Base-by-base conservation (phyloP, 2,797 vertebrate genomes). In the Gambusia yucatana region DNA sequence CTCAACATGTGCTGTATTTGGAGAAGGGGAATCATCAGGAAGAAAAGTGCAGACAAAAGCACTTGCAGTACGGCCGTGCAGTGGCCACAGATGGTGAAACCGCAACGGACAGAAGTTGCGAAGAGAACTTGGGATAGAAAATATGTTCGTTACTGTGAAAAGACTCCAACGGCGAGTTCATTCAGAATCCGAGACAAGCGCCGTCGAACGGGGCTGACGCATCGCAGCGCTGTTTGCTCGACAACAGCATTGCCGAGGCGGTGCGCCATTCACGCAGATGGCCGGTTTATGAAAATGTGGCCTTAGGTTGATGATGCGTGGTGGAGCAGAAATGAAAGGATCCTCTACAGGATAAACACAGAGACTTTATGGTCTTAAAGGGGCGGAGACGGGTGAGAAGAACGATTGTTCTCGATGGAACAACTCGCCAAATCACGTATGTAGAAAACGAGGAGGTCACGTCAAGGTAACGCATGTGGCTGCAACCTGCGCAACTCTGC, bases 1-100 rank as follows among this genome's bases (percentile, higher is more conserved):
- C 95, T 94, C 95, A 95, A 94, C 94, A 95, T 95, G 94, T 94
- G 94, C 92, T 93, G 3, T 16, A 82, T 94, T 89, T 89, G 88
- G 50, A 52, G 22, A n/a, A 28, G 55, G 87, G 92, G 91, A 92
- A 88, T 93, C 94, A 92, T 95, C 94, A 92, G 86, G 91, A 94
- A 89, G 86, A 89, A 91, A 94, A 93, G 87, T 93, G 93, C 92
- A 94, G 93, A 94, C 94, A 93, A 94, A 94, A 88, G 90, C 88
- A 94, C 73, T 92, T 83, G 82, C 87, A 89, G 87, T 85, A 79
- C 77, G 88, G 87, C 89, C 89, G 86, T 41, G 82, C 89, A 88
- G 84, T 80, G 86, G 82, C 89, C 90, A 85, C 92, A 94, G 89
- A 95, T 92, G 90, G 92, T 92, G 93, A 93, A 92, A 85, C 87